Conservation (phyloP, 2,113 vertebrate genomes). For the Menidia beryllina region DNA sequence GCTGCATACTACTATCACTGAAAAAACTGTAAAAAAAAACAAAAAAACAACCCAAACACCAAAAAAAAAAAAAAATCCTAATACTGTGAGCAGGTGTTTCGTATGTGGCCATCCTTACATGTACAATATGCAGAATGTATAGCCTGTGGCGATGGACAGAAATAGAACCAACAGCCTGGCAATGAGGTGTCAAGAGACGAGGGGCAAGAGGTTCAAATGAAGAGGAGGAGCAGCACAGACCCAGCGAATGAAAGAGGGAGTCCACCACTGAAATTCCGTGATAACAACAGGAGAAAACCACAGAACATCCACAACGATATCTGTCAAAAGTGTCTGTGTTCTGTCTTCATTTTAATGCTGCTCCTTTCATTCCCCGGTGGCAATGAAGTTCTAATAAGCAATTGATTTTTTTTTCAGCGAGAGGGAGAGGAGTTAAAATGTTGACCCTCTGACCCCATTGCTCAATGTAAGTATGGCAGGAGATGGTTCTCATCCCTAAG, state of each 20-base stretch:
- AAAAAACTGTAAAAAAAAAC: too few species aligned
- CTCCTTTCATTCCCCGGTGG: constrained; percentile 43
- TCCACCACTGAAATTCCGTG: constrained; percentile 59
- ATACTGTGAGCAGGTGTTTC: constrained; percentile 70
- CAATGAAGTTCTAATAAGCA: constrained; percentile 80
- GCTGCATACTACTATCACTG: not conserved
- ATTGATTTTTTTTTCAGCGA: constrained; percentile 77
- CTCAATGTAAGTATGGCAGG: constrained; percentile 60
- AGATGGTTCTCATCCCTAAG: constrained; percentile 54
- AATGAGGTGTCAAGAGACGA: constrained; percentile 77
- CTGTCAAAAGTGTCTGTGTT: constrained; percentile 70
- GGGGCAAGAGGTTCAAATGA: constrained; percentile 74
- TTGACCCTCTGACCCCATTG: constrained; percentile 77
- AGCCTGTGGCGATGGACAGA: constrained; percentile 71
- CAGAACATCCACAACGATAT: constrained; percentile 73
- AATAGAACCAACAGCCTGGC: constrained; percentile 80
- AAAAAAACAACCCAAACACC: not conserved
- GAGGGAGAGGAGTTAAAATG: constrained; percentile 41
- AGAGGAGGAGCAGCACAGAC: constrained; percentile 67
- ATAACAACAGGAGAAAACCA: constrained; percentile 65
- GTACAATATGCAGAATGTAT: constrained; percentile 77
- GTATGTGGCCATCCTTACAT: constrained; percentile 69
- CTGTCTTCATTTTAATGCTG: constrained; percentile 73
- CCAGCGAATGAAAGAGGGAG: constrained; percentile 65
- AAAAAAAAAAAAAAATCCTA: constrained; percentile 14